Percentiles rank a stretch among this genome's conserved stretches.
Conservation (phyloP, 2,888 invertebrate species). For the Noctua fimbriata region DNA sequence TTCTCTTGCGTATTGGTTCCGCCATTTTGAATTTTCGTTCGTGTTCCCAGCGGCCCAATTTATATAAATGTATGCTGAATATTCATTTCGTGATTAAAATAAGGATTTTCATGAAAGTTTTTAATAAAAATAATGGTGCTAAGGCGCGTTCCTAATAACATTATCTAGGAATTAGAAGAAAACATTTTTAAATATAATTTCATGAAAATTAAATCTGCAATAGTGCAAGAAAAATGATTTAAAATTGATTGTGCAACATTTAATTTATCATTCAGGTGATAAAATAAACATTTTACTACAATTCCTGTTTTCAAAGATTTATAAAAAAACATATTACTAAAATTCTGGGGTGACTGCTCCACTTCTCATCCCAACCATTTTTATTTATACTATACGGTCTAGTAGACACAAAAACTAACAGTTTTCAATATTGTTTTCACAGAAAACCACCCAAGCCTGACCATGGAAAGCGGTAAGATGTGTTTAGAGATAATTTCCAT, state of each 20-base stretch:
- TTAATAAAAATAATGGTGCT: not conserved
- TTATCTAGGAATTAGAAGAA: not conserved
- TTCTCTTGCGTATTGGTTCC: not conserved
- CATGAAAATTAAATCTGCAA: not conserved
- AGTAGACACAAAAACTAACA: slow-evolving; percentile 26
- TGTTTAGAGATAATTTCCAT: slow-evolving; percentile 62
- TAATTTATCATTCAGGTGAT: not conserved
- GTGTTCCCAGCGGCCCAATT: slow-evolving; percentile 4
- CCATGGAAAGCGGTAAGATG: slow-evolving; percentile 67
- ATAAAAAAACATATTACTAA: not conserved
- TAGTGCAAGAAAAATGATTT: not conserved
- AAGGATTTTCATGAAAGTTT: not conserved
- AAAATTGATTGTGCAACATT: not conserved
- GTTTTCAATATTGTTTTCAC: slow-evolving; percentile 60
- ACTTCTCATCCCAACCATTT: not conserved
- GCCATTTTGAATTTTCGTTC: slow-evolving; percentile 49
- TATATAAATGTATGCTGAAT: slow-evolving; percentile 4
- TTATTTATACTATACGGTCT: not conserved
- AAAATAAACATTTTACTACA: not conserved
- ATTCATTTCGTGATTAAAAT: not conserved
- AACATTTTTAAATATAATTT: not conserved
- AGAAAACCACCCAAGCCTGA: slow-evolving; percentile 53
- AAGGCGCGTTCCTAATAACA: not conserved
- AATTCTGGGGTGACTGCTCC: slow-evolving; percentile 8
- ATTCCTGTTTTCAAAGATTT: not conserved